Evolutionary conservation across 2,888 invertebrate species (phyloP).

Genomic region (Brachyptera risi): DNA sequence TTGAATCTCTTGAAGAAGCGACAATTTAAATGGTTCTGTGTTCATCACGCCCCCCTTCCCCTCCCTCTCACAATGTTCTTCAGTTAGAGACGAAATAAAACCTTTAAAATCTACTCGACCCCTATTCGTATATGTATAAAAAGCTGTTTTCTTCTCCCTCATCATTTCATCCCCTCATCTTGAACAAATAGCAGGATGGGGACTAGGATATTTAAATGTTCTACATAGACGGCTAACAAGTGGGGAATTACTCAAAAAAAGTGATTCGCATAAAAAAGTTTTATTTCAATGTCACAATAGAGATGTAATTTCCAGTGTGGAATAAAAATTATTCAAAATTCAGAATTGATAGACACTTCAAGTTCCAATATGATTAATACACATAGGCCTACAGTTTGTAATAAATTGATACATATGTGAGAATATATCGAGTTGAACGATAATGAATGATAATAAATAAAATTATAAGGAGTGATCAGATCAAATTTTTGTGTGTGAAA

Average conservation of each 20-base stretch:
- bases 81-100: neutral
- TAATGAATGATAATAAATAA: no score
- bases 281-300: no score
- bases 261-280: neutral
- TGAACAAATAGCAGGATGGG: neutral
- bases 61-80: neutral
- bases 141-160: neutral
- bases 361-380: no score
- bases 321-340: no score
- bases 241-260: neutral
- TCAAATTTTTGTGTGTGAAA: no score
- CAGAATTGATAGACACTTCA: no score
- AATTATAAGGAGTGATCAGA: no score
- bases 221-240: conserved; percentile 10
- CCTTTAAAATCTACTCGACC: neutral
- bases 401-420: no score
- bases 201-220: conserved; percentile 3
- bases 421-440: no score
- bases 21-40: neutral
- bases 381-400: no score
- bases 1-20: neutral
- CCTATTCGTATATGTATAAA: no score
- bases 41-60: neutral
- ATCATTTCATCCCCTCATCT: neutral
- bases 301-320: no score